Base-by-base conservation (phyloP, 2,888 invertebrate species). In the Fissipunctia ypsillon region DNA sequence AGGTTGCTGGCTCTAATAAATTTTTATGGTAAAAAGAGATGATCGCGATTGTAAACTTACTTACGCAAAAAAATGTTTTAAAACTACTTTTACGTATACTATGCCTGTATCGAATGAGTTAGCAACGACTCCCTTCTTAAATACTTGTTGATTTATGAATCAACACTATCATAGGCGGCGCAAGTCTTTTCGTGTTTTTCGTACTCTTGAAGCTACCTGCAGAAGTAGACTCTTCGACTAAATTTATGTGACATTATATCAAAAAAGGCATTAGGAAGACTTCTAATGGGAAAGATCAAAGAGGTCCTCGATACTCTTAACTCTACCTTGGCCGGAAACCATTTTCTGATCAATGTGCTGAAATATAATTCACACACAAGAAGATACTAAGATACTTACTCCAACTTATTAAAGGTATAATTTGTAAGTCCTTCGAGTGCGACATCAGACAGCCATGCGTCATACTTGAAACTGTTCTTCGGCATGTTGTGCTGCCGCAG, bases 401-500 rank as follows among this genome's bases (percentile, higher is more conserved):
- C 95, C 43, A 97, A 88, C 76, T 94, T 94, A 87, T 95, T 95
- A 81, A 97, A 95, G 0, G 94, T 94, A 83, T 96, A 97, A 81
- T 96, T 94, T 0, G 96, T 96, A 2, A 97, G 91, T 50, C 97
- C 97, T 52, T 91, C 92, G 12, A 97, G 81, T 60, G 89, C 91
- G 14, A 96, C 93, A 69, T 96, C 96, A 0, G 95, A 93, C 1
- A 97, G 91, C 93, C 96, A 95, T 2, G 96, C 96, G 83, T 97
- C 96, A 78, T 96, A 97, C 79, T 96, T 96, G 87, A 97, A 95
- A 45, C 93, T 93, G 64, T 93, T 94, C 73, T 94, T 94, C 0
- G 96, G 94, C 87, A 91, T 93, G 67, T 93, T 95, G 74, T 96
- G 96, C 77, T 97, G 97, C 70, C 97, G 94, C 5, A 97, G 90